phyloP scores from a whole-genome alignment of 2,113 vertebrate species.

The Gavia stellata region DNA sequence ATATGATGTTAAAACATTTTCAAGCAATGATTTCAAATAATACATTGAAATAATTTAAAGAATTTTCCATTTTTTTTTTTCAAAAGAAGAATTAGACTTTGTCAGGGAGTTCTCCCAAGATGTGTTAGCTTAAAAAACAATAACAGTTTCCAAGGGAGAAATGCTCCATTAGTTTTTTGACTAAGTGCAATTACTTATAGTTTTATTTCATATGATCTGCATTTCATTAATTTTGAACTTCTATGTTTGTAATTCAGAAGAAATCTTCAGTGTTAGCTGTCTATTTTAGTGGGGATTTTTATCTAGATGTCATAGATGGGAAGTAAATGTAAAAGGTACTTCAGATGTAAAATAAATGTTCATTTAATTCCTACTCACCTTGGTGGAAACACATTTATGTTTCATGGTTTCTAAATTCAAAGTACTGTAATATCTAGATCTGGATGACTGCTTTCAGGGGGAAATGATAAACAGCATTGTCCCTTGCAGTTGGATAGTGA shows the following conservation, averaged over 20 bases:
- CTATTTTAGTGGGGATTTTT: background rate
- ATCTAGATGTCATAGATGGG: background rate
- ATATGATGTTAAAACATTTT: background rate
- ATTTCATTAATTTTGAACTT: background rate
- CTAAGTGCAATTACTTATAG: background rate
- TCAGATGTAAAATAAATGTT: conserved; percentile 32
- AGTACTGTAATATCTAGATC: conserved; percentile 47
- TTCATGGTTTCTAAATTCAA: conserved; percentile 60
- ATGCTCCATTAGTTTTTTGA: background rate
- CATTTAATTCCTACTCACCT: conserved; percentile 43
- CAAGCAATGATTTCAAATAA: background rate
- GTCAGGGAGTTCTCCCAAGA: background rate
- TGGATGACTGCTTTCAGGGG: conserved; percentile 31
- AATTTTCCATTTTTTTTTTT: background rate
- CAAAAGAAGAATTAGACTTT: background rate
- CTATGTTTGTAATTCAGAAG: background rate
- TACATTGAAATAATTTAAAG: background rate
- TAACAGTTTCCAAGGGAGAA: background rate
- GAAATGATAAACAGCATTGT: conserved; percentile 61
- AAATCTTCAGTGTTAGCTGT: background rate
- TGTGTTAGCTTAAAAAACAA: background rate
- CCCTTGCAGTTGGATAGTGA: conserved; percentile 53
- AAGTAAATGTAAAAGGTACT: conserved; percentile 32
- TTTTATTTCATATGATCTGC: background rate
- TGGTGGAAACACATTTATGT: conserved; percentile 58